Conservation (phyloP, 2,113 vertebrate genomes). For the Fregata magnificens region DNA sequence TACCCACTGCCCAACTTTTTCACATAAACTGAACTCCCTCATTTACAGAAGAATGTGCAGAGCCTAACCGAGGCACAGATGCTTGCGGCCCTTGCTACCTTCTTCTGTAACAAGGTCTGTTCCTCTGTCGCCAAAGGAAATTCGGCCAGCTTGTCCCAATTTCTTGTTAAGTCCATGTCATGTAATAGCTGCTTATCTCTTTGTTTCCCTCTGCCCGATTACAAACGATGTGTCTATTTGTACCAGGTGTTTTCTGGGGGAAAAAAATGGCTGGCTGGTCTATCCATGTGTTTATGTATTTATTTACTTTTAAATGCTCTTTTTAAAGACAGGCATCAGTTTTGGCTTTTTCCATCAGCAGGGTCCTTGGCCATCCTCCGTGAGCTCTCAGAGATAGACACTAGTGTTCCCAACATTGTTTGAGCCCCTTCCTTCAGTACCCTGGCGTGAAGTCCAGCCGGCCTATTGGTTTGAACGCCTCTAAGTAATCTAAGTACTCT, state of each 20-base stretch:
- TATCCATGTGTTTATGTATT: background rate
- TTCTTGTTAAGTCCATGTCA: background rate
- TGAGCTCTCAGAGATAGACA: background rate
- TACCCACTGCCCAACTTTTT: background rate
- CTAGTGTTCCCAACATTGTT: background rate
- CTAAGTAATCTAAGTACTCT: background rate
- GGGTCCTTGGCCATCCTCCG: background rate
- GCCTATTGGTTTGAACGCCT: background rate
- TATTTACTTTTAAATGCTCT: background rate
- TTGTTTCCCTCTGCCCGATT: background rate
- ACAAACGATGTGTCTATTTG: background rate
- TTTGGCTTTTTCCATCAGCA: background rate
- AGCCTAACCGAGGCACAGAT: background rate
- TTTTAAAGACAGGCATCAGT: background rate
- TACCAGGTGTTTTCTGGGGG: background rate
- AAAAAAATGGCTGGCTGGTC: background rate
- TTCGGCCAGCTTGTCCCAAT: background rate
- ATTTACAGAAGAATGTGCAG: rapidly evolving
- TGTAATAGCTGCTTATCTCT: background rate
- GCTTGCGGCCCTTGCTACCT: rapidly evolving
- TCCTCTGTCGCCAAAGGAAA: background rate
- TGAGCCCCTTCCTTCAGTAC: background rate
- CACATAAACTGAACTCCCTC: background rate
- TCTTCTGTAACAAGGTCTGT: background rate
- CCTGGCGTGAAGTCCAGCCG: background rate